These are phyloP conservation scores for Bujurquina vittata DNA, from an alignment of 2,113 vertebrate species.

Conservation along the genomic window DNA sequence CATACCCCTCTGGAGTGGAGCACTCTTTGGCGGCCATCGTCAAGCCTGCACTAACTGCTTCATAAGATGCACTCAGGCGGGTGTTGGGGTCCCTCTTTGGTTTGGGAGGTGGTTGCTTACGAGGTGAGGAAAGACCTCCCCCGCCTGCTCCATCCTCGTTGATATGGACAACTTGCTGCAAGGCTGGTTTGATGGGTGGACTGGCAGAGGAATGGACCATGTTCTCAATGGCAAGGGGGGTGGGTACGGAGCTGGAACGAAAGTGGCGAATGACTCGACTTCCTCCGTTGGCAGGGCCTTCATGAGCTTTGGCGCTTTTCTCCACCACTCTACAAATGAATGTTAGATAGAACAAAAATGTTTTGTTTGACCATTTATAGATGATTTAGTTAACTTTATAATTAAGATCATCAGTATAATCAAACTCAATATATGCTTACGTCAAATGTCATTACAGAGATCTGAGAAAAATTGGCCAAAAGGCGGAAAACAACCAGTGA, in stretches of 20 bases:
- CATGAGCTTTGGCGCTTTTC: constrained; percentile 79
- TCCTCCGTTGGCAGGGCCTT: constrained; percentile 72
- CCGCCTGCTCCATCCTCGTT: constrained; percentile 79
- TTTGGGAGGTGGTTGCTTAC: constrained; percentile 98
- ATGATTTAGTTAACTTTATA: neutral
- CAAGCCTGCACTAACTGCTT: constrained; percentile 92
- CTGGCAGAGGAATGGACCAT: constrained; percentile 80
- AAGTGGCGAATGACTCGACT: constrained; percentile 81
- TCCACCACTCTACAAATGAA: constrained; percentile 81
- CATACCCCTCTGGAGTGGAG: constrained; percentile 83
- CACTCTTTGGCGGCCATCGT: constrained; percentile 87
- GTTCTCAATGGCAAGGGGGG: constrained; percentile 82
- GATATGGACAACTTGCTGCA: constrained; percentile 84
- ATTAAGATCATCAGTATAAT: constrained; percentile 7
- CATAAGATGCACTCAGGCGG: constrained; percentile 94
- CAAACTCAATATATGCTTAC: constrained; percentile 14
- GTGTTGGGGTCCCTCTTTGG: constrained; percentile 97
- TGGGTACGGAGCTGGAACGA: constrained; percentile 82
- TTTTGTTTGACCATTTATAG: neutral
- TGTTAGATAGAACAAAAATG: neutral
- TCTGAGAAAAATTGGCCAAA: constrained; percentile 56
- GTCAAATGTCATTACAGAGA: constrained; percentile 40
- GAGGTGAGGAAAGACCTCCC: constrained; percentile 85
- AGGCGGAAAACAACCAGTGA: constrained; percentile 45
- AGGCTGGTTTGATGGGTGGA: constrained; percentile 84